Evolutionary conservation across 2,797 vertebrate genomes (phyloP).

Genomic region (Gymnoscopelus microlampas): DNA sequence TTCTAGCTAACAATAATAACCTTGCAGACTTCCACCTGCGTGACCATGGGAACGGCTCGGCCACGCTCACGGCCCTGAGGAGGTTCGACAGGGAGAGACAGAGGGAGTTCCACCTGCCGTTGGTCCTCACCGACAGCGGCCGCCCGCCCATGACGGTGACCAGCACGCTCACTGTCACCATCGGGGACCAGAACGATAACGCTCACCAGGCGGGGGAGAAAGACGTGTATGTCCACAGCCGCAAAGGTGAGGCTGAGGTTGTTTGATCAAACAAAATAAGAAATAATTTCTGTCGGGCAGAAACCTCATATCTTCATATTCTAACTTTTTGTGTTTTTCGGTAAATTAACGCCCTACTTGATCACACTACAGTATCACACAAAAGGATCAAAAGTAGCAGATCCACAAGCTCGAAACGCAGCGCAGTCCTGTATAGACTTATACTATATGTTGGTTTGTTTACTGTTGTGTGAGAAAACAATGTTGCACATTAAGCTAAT

Average conservation of each 20-base stretch:
- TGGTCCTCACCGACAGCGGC: constrained; percentile 87
- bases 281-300: too few species aligned
- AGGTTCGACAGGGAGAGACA: constrained; percentile 87
- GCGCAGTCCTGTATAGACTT: too few species aligned
- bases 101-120: constrained; percentile 81
- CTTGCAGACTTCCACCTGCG: constrained; percentile 85
- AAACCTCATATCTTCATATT: too few species aligned
- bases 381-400: too few species aligned
- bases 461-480: constrained; percentile 1
- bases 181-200: constrained; percentile 90
- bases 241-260: constrained; percentile 76
- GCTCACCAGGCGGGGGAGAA: constrained; percentile 86
- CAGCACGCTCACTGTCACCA: constrained; percentile 83
- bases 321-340: too few species aligned
- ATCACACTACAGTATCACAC: too few species aligned
- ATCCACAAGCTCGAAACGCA: too few species aligned
- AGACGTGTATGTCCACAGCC: constrained; percentile 82
- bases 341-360: too few species aligned
- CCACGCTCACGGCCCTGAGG: constrained; percentile 86
- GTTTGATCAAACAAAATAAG: too few species aligned
- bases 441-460: too few species aligned
- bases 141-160: constrained; percentile 84
- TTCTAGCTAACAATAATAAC: too few species aligned
- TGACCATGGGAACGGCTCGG: constrained; percentile 88
- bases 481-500: too few species aligned